Conservation (phyloP, 2,797 vertebrate species). For the Mormyrus proboscirostris region DNA sequence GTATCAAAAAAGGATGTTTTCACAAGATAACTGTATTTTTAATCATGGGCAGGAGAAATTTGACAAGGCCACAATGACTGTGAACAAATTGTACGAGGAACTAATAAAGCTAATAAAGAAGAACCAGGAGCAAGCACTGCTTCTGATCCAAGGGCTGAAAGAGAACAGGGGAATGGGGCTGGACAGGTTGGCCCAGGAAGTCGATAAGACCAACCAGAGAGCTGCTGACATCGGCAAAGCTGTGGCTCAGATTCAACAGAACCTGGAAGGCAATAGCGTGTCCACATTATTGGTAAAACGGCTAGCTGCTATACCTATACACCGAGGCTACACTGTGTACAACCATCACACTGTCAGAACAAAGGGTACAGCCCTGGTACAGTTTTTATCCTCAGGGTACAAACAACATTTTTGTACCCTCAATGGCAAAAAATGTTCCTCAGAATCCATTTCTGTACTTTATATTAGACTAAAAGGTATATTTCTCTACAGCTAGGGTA, state of each 20-base stretch:
- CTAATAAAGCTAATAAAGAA: slow-evolving; percentile 17
- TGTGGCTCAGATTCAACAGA: neutral
- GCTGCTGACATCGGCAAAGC: neutral
- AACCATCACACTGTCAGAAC: neutral
- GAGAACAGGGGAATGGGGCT: slow-evolving; percentile 8
- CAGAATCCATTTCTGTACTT: neutral
- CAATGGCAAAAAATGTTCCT: neutral
- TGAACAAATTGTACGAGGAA: neutral
- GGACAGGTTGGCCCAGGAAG: slow-evolving; percentile 9
- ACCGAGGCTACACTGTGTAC: neutral
- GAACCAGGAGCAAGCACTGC: slow-evolving; percentile 27
- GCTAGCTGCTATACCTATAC: neutral
- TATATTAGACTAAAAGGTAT: neutral
- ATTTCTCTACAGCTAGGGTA: neutral
- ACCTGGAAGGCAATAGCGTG: neutral
- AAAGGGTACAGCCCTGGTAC: neutral
- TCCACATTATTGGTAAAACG: slow-evolving; percentile 22
- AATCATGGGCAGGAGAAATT: slow-evolving; percentile 10
- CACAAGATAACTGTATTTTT: neutral
- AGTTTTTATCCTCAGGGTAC: neutral
- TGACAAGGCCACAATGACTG: neutral
- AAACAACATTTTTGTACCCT: neutral
- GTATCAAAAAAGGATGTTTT: neutral
- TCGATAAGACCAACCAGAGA: neutral
- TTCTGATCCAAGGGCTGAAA: slow-evolving; percentile 24